Conservation (phyloP, 2,113 vertebrate genomes). For the Dicrurus megarhynchus region DNA sequence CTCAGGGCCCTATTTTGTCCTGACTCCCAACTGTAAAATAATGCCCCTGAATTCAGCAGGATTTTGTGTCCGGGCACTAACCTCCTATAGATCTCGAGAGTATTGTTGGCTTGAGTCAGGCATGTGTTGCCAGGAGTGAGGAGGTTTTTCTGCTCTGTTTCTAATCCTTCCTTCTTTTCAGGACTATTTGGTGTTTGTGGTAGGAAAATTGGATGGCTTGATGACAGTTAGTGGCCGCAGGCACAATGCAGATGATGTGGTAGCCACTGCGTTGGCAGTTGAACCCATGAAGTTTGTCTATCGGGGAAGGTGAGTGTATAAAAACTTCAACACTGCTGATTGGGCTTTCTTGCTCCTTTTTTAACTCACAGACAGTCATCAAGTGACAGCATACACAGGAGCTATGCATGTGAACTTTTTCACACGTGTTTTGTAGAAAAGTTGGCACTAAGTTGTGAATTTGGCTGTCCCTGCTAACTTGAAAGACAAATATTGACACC, state of each 20-base stretch:
- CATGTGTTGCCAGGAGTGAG: not conserved
- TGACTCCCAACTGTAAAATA: not conserved
- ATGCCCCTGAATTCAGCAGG: not conserved
- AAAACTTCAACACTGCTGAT: not conserved
- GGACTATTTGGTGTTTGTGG: conserved; percentile 90
- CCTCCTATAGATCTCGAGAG: not conserved
- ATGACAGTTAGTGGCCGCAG: conserved; percentile 89
- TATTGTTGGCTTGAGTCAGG: not conserved
- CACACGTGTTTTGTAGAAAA: not conserved
- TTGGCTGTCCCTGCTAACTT: not conserved
- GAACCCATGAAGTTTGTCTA: conserved; percentile 99
- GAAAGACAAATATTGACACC: not conserved
- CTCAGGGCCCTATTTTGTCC: not conserved
- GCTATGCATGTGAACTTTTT: not conserved
- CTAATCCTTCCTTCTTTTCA: conserved; percentile 56
- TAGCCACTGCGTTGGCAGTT: conserved; percentile 90
- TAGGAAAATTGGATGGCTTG: conserved; percentile 91
- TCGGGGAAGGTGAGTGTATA: conserved; percentile 85
- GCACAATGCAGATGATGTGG: conserved; percentile 91
- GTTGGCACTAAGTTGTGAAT: not conserved
- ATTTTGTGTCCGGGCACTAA: not conserved
- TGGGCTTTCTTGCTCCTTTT: not conserved
- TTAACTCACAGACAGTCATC: not conserved
- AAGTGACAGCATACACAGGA: not conserved
- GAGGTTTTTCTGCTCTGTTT: not conserved